Conservation (phyloP, 2,797 vertebrate species). For the Corythornis leucogaster region DNA sequence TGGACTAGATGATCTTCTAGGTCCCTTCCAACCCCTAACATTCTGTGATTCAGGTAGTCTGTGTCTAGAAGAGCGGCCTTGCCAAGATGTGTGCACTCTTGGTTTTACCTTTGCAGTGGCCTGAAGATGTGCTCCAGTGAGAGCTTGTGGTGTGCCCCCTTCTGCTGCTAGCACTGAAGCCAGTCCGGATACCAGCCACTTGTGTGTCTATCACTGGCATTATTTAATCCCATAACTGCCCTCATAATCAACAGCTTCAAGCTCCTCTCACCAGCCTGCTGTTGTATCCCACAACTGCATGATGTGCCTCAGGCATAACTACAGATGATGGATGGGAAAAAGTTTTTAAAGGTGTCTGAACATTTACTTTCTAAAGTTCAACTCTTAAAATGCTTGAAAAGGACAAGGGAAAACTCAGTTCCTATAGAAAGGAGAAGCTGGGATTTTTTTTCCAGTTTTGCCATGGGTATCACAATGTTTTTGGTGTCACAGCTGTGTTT, state of each 20-base stretch:
- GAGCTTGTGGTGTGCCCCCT: not conserved
- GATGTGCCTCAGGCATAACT: not conserved
- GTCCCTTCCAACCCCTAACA: too few species aligned
- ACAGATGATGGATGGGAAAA: not conserved
- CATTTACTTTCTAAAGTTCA: not conserved
- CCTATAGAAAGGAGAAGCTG: not conserved
- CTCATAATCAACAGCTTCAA: not conserved
- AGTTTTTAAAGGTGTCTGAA: not conserved
- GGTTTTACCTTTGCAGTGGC: not conserved
- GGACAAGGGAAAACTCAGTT: not conserved
- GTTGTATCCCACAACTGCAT: not conserved
- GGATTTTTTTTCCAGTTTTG: not conserved
- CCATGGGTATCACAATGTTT: not conserved
- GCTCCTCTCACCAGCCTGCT: not conserved
- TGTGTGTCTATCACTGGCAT: fast-evolving
- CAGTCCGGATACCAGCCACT: not conserved
- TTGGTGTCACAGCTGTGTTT: not conserved
- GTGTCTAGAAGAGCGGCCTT: not conserved
- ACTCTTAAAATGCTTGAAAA: not conserved
- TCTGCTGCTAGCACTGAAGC: not conserved
- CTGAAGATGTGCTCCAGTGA: not conserved
- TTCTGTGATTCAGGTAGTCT: not conserved
- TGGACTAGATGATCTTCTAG: too few species aligned
- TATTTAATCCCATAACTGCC: not conserved
- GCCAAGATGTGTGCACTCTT: not conserved